Base-by-base conservation (phyloP, 2,888 invertebrate genomes). In the Suillia variegata region DNA sequence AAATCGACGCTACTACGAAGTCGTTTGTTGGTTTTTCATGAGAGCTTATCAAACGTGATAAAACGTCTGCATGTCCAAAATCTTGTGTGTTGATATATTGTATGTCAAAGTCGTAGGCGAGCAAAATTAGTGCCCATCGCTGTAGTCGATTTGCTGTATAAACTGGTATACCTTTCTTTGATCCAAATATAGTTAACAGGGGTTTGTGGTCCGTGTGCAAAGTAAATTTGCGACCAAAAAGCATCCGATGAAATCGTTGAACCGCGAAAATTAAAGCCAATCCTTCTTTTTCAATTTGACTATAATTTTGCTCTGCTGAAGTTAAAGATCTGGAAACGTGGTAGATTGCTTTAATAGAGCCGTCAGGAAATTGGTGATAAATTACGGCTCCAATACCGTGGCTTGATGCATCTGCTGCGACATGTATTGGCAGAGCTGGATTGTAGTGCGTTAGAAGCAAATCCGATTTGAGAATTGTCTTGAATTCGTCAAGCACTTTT, bases 121-220 rank as follows among this genome's bases (percentile, higher is more conserved):
- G 6, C 17, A 45, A 45, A 6, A 12, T 45, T 4, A 45, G 26
- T 1, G 61, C 54, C 63, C 63, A 63, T 34, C 58, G 31, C 34
- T 61, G 61, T 10, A 61, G 31, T 10, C 26, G 10, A 10, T 26
- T 26, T 26, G 26, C 26, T 10, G 26, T 26, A 15, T 20, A 67
- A 52, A 21, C 64, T 34, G 68, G 76, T 62, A 66, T 76, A n/a
- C 64, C 70, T 24, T 61, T 61, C 66, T 2, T 58, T 56, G 1
- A 26, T 10, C 70, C 69, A 47, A 82, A 77, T 34, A 83, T 76
- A 5, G 67, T 62, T 3, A 67, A 64, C 5, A 83, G 62, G 1
- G 83, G 81, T 58, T 79, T 70, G 59, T 81, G 77, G 62, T 82
- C 81, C 0, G 80, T 82, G 12, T 59, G 57, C 12, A 67, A 45